Conservation (phyloP, 1,140 invertebrate genomes). For the Drosophila pruinosa region DNA sequence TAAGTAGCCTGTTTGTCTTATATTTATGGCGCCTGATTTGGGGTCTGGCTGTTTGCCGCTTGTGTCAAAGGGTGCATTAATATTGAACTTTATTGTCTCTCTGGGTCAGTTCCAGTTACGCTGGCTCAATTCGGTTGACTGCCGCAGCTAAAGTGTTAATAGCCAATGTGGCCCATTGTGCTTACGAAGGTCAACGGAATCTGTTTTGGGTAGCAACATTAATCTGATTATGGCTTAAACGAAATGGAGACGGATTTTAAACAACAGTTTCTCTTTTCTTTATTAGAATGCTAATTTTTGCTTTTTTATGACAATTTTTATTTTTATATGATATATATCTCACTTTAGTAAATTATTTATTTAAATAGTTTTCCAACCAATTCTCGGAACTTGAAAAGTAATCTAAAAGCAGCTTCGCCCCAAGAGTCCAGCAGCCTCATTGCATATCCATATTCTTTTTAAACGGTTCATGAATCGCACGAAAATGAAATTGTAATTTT, state of each 20-base stretch:
- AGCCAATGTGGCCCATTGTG: constrained; percentile 29
- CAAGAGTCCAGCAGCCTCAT: background rate
- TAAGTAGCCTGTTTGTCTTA: constrained; percentile 79
- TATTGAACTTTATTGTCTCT: constrained; percentile 77
- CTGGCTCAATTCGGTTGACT: constrained; percentile 22
- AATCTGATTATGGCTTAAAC: constrained; percentile 21
- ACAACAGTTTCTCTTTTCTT: background rate
- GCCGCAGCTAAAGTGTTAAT: constrained; percentile 31
- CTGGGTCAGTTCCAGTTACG: constrained; percentile 51
- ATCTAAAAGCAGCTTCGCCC: background rate
- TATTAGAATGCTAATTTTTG: background rate
- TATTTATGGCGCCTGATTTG: constrained; percentile 66
- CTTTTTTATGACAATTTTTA: background rate
- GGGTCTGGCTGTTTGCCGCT: constrained; percentile 37
- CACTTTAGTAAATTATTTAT: background rate
- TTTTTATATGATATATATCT: background rate
- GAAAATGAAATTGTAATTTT: constrained; percentile 23
- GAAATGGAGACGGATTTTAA: background rate
- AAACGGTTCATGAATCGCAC: background rate
- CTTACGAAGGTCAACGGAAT: constrained; percentile 28
- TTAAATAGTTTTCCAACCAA: background rate
- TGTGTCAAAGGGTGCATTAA: constrained; percentile 78
- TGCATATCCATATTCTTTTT: no score
- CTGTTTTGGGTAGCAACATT: constrained; percentile 23
- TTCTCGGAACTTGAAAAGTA: background rate